Base-by-base conservation (phyloP, 92 coral and sea anemone species). In the Pocillopora meandrina region DNA sequence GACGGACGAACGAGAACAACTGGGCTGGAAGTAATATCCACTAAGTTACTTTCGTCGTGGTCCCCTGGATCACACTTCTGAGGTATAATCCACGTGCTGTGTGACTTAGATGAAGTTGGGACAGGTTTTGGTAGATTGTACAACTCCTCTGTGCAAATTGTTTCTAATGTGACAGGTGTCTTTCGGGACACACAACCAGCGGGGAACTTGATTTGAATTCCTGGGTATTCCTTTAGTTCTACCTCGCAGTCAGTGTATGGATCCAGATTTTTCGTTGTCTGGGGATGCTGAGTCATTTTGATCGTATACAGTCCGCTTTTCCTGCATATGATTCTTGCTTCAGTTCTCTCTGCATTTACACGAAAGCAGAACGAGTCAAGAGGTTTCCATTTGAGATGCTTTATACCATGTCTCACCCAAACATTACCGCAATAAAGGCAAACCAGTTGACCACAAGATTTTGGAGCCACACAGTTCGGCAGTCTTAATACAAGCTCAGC, bases 21-120 rank as follows among this genome's bases (percentile, higher is more conserved):
- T 8, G 98, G 98, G 71, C 93, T 94, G 35, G 92, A 92, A n/a
- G 92, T 92, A 1, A 94, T 80, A 65, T 94, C 98, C 61, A 94
- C 31, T 84, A 87, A 85, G 34, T 84, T 58, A n/a, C 60, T 65
- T 6, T 67, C 26, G 62, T 76, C 58, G 56, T 68, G 42, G 61
- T 76, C 76, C 66, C 68, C 68, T 9, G 69, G 82, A 31, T 56
- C 2, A 20, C 35, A 35, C 68, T 36, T 57, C 58, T 65, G 68
- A 14, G 69, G 77, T 9, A 68, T 75, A 6, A 56, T 63, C 75
- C 82, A 68, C 15, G 49, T 8, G 56, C 75, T 49, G 26, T 9
- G 70, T 35, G 82, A 34, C 55, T 74, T 78, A 18, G 82, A 61
- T 57, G 87, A 67, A 18, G 73, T 81, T 62, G 95, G 86, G 26